Evolutionary conservation across 2,113 vertebrate genomes (phyloP), one percentile per base, ranked within the genome.

Genomic region (Heterocephalus glaber): DNA sequence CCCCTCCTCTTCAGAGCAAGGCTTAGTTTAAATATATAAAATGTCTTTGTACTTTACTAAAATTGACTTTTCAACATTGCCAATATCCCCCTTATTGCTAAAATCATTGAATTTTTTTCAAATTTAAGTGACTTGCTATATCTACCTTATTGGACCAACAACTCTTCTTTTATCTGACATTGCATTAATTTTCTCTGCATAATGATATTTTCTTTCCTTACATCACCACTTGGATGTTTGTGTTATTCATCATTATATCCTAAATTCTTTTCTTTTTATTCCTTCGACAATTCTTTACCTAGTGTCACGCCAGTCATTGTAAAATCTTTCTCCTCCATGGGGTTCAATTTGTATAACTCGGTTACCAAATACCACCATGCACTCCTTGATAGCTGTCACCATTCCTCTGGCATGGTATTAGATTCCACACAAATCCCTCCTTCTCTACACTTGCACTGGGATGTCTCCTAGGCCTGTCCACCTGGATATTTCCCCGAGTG

Each of bases 401-500:
- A 30, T 19, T 35, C 35, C 16, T 72, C 13, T 35, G 4, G 19
- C 4, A 33, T 33, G 19, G 7, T 7, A 12, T 86, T 6, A 87
- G 82, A 13, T 60, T 20, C 47, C 30, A n/a, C 5, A 20, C 38
- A 30, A 26, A 58, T 56, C 33, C 41, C 11, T 14, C 2, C 10
- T 7, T 88, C 28, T 44, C 0, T 54, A n/a, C 24, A 65, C 20
- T 8, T 54, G 12, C 20, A 11, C 20, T 19, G 58, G 22, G 58
- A 6, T n/a, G 13, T 79, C 35, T 65, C 6, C 2, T 35, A 41
- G 26, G 22, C 16, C 10, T 1, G 1, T n/a, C 13, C 74, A 0
- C 54, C 24, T 86, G 22, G 33, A 66, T 5, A 35, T 61, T 44
- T 11, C 61, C n/a, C 22, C n/a, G 60, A 74, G 10, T 66, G 1